Evolutionary conservation across 1,140 invertebrate species (phyloP).

Genomic region (Procambarus clarkii): DNA sequence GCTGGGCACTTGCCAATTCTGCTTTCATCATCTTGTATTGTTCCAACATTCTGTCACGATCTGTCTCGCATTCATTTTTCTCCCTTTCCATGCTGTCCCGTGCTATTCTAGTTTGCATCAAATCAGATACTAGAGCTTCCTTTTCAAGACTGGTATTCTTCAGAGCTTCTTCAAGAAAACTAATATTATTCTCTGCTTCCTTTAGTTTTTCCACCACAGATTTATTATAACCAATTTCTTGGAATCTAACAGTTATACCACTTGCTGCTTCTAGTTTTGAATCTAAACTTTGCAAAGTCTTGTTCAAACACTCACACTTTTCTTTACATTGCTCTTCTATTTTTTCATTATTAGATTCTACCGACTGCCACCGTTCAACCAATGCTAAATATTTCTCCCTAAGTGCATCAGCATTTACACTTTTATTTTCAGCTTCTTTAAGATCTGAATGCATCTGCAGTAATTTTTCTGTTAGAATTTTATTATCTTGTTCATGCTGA

Average conservation of each 20-base stretch:
- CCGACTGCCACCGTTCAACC: neutral
- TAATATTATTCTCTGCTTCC: neutral
- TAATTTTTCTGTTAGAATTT: neutral
- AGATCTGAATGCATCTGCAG: neutral
- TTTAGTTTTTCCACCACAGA: neutral
- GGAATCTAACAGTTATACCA: neutral
- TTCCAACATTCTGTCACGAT: slow-evolving; percentile 29
- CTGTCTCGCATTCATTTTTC: slow-evolving; percentile 26
- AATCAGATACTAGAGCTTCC: neutral
- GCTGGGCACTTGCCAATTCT: slow-evolving; percentile 19
- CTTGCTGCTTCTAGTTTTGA: slow-evolving; percentile 17
- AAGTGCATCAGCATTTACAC: slow-evolving; percentile 5
- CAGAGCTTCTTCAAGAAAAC: neutral
- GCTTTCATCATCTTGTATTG: slow-evolving; percentile 24
- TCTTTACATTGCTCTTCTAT: slow-evolving; percentile 41
- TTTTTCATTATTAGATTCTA: slow-evolving; percentile 13
- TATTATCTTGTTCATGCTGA: neutral
- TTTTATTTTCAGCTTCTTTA: neutral
- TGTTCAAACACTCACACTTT: slow-evolving; percentile 32
- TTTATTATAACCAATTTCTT: neutral
- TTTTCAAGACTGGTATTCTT: neutral
- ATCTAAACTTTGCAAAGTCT: slow-evolving; percentile 16
- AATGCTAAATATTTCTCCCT: slow-evolving; percentile 25
- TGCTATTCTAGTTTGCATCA: neutral
- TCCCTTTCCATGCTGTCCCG: slow-evolving; percentile 16